Conservation (phyloP, 2,797 vertebrate genomes). For the Chelon labrosus region DNA sequence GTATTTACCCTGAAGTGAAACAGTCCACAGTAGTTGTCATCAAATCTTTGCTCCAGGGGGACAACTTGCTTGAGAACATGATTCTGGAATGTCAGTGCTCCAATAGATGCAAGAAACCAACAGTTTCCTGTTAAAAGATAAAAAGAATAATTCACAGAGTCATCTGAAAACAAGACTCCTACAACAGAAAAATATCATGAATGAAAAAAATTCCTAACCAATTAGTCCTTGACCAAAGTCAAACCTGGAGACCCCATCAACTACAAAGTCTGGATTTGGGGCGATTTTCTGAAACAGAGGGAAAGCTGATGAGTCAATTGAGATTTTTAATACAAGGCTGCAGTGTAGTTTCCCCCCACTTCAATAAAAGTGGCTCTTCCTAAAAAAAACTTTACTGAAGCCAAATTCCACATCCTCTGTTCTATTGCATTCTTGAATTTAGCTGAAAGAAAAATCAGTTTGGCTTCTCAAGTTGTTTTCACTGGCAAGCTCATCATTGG, state of each 20-base stretch:
- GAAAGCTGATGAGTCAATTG: background rate
- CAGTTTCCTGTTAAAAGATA: constrained; percentile 75
- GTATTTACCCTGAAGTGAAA: constrained; percentile 82
- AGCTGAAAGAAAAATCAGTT: too few relatives aligned
- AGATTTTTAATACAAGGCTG: background rate
- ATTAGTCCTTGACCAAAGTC: constrained; percentile 79
- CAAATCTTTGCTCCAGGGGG: constrained; percentile 73
- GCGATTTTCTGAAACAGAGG: constrained; percentile 63
- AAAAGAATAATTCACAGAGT: background rate
- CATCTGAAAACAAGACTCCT: background rate
- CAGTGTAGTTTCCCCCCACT: too few relatives aligned
- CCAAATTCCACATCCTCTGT: too few relatives aligned
- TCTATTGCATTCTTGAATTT: too few relatives aligned
- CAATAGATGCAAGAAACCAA: constrained; percentile 84
- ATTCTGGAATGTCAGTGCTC: constrained; percentile 77
- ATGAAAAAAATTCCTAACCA: constrained; percentile 55
- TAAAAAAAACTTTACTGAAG: too few relatives aligned
- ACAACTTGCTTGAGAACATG: constrained; percentile 70
- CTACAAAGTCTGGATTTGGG: constrained; percentile 60
- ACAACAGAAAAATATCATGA: background rate
- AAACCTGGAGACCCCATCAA: constrained; percentile 79
- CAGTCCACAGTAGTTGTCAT: constrained; percentile 76
- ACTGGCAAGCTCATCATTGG: too few relatives aligned
- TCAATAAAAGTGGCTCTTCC: too few relatives aligned
- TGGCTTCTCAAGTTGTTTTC: too few relatives aligned